Evolutionary conservation across 2,113 vertebrate genomes (phyloP).

Genomic region (Melierax canorus): DNA sequence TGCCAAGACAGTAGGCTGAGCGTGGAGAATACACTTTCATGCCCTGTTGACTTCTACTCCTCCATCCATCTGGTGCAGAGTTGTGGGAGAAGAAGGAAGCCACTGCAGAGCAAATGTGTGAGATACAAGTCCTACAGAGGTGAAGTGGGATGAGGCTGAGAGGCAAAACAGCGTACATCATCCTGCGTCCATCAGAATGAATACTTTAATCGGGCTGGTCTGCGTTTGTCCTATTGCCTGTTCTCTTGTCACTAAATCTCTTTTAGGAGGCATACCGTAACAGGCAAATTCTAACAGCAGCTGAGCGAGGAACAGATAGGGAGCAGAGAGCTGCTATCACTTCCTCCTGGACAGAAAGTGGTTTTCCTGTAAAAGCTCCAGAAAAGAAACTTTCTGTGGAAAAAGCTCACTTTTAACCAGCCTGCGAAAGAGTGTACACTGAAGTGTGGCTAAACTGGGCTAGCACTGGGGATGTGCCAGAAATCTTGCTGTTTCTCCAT

Average conservation of each 20-base stretch:
- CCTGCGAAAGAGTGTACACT: rapidly evolving
- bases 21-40: background rate
- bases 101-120: rapidly evolving
- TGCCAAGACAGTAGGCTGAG: background rate
- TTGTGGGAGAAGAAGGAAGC: background rate
- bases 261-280: background rate
- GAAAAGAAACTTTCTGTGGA: background rate
- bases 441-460: background rate
- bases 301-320: background rate
- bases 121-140: background rate
- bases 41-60: background rate
- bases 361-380: background rate
- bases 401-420: background rate
- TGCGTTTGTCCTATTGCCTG: background rate
- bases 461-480: background rate
- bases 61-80: background rate
- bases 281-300: background rate
- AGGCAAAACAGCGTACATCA: background rate
- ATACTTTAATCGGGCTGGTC: background rate
- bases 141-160: background rate
- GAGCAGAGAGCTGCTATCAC: background rate
- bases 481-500: background rate
- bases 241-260: background rate
- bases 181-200: background rate
- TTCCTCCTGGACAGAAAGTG: background rate